Percentiles rank a stretch among this genome's conserved stretches.
phyloP scores from a whole-genome alignment of 1,140 invertebrate genomes.

The Procambarus clarkii region DNA sequence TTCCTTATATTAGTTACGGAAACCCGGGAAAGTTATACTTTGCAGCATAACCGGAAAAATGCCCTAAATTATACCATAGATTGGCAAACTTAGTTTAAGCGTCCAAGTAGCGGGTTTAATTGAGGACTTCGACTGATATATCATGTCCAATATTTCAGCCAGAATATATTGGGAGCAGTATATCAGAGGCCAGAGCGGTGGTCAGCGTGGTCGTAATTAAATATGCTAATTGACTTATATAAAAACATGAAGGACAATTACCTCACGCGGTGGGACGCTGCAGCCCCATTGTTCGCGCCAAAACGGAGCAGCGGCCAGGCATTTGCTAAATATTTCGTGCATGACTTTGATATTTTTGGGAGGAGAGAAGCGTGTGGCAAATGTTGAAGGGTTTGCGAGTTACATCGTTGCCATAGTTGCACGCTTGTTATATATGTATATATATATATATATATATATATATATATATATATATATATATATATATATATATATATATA shows the following conservation, averaged over 20 bases:
- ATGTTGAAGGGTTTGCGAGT: not conserved
- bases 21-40: not conserved
- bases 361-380: not conserved
- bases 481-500: slow-evolving; percentile 28
- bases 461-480: no score
- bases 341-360: slow-evolving; percentile 62
- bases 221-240: slow-evolving; percentile 71
- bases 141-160: slow-evolving; percentile 68
- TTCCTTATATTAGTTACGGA: not conserved
- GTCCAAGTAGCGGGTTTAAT: slow-evolving; percentile 64
- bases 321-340: slow-evolving; percentile 64
- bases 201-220: slow-evolving; percentile 70
- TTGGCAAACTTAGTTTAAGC: not conserved
- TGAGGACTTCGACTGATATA: slow-evolving; percentile 64
- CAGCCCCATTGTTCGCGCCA: slow-evolving; percentile 63
- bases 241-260: slow-evolving; percentile 71
- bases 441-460: no score
- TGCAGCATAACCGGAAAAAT: not conserved
- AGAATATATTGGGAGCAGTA: slow-evolving; percentile 67
- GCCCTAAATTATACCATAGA: not conserved
- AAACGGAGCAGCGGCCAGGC: slow-evolving; percentile 61
- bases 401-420: not conserved
- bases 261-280: slow-evolving; percentile 65
- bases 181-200: slow-evolving; percentile 66
- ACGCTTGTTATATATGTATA: no score